A percentile compares a stretch with the other conserved stretches of the same genome.
Evolutionary conservation across 2,888 invertebrate species (phyloP).

Genomic region (Plagiodera versicolora): DNA sequence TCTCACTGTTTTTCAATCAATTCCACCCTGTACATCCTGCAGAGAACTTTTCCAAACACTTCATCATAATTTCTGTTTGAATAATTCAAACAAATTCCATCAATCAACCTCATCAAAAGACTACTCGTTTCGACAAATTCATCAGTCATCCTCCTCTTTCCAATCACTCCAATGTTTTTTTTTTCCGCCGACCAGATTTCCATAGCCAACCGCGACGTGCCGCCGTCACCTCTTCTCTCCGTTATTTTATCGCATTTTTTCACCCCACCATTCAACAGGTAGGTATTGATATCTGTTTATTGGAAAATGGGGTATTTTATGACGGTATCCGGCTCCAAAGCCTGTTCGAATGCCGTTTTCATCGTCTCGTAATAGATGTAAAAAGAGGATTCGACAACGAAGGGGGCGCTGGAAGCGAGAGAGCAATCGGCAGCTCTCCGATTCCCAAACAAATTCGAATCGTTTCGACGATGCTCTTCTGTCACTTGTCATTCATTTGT

Average conservation of each 20-base stretch:
- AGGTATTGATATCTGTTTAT: slow-evolving; percentile 57
- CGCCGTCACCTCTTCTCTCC: slow-evolving; percentile 18
- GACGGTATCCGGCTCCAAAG: slow-evolving; percentile 50
- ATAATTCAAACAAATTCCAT: not conserved
- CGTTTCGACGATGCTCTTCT: slow-evolving; percentile 35
- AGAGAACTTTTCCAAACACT: not conserved
- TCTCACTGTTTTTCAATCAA: too few species aligned
- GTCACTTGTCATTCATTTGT: slow-evolving; percentile 47
- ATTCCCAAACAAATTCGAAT: slow-evolving; percentile 34
- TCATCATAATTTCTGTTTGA: not conserved
- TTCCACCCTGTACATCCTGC: too few species aligned
- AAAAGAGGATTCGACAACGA: slow-evolving; percentile 9
- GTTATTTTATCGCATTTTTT: slow-evolving; percentile 35
- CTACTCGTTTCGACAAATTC: not conserved
- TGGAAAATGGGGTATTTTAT: slow-evolving; percentile 56
- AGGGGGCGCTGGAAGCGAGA: slow-evolving; percentile 1
- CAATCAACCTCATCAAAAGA: not conserved
- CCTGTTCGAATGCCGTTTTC: slow-evolving; percentile 43
- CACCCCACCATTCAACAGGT: slow-evolving; percentile 53
- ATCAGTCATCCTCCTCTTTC: not conserved
- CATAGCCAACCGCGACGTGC: slow-evolving; percentile 24
- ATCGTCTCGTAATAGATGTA: slow-evolving; percentile 27
- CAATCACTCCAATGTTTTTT: not conserved
- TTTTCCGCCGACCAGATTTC: slow-evolving; percentile 20
- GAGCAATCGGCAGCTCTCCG: slow-evolving; percentile 20